Percentiles rank a stretch among this genome's conserved stretches.
Conservation (phyloP, 64 coral and sea anemone genomes). For the Montipora sp. region DNA sequence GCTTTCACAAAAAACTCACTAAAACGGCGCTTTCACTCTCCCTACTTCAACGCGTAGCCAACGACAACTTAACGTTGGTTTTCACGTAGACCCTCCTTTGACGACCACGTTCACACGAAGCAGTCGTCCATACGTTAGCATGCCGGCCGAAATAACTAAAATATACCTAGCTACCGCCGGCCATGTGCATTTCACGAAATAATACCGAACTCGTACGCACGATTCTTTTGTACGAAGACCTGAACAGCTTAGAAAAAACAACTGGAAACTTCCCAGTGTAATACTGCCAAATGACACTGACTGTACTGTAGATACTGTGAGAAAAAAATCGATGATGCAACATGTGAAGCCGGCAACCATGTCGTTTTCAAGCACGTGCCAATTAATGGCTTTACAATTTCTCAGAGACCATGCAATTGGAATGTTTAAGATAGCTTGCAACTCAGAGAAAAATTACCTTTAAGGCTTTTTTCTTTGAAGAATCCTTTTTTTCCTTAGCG, state of each 20-base stretch:
- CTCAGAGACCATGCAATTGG: neutral
- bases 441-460: neutral
- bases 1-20: too few species aligned
- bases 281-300: neutral
- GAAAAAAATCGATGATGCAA: slow-evolving; percentile 2
- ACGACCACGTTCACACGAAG: too few species aligned
- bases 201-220: too few species aligned
- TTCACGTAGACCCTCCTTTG: too few species aligned
- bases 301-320: neutral
- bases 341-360: neutral
- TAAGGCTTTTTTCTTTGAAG: neutral
- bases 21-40: too few species aligned
- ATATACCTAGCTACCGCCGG: too few species aligned
- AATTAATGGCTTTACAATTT: neutral
- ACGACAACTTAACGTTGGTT: too few species aligned
- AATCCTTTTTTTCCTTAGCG: slow-evolving; percentile 4
- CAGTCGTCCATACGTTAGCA: too few species aligned
- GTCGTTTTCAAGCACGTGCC: neutral
- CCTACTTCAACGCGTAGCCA: too few species aligned
- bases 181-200: too few species aligned
- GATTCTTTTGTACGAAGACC: neutral
- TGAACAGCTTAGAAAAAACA: neutral
- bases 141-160: too few species aligned
- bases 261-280: neutral
- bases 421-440: too few species aligned